Base-by-base conservation (phyloP, 2,888 invertebrate species). In the Galeopsomyia nigrocyanea region DNA sequence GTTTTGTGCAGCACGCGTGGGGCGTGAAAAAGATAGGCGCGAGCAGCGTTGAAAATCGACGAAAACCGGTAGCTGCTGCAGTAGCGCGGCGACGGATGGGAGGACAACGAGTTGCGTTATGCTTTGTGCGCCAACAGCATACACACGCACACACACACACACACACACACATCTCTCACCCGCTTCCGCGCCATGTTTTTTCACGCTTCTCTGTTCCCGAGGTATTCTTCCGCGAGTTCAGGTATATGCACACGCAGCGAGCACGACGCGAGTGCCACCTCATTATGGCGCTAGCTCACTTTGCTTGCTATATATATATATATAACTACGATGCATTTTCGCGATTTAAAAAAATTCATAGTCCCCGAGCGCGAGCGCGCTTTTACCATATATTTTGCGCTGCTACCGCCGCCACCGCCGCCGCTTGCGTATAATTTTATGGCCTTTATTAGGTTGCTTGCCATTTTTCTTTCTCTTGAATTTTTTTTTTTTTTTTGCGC, bases 121-220 rank as follows among this genome's bases (percentile, higher is more conserved):
- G 56, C 22, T 9, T 39, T 31, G 31, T 31, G 31, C 3, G 31
- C 7, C 31, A 31, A 31, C 31, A 31, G n/a, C n/a, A n/a, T n/a
- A n/a, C n/a, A n/a, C n/a, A n/a, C n/a, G n/a, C n/a, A n/a, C n/a
- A n/a, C n/a, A n/a, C n/a, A n/a, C n/a, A n/a, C n/a, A n/a, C n/a
- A n/a, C n/a, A n/a, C n/a, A n/a, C n/a, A n/a, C n/a, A n/a, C 62
- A 22, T 65, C 46, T 60, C 71, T 50, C 63, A 66, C 65, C 60
- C 65, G 49, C 60, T 71, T 69, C 55, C 67, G 66, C 39, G 66
- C 50, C 61, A 57, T 63, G 53, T 68, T 67, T 69, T 72, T 72
- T 72, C 72, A 68, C 68, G 72, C 72, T 72, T 39, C 68, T 64
- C 64, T 64, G 68, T 72, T 72, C 57, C 49, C 68, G 64, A 68